Evolutionary conservation across 2,888 invertebrate species (phyloP).

Genomic region (Dasypogon diadema): DNA sequence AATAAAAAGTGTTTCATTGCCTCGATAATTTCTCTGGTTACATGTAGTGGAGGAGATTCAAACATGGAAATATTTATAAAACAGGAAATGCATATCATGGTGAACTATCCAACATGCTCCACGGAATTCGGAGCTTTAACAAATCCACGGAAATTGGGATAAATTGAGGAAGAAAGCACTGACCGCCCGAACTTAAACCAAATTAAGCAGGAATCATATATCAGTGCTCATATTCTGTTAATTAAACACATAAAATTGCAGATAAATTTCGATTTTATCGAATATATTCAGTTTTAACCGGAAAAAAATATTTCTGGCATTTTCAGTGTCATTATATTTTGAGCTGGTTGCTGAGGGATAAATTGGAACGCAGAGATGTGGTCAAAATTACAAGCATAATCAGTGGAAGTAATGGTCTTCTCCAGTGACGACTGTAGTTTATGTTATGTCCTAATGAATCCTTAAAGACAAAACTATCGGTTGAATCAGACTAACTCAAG

Average conservation of each 20-base stretch:
- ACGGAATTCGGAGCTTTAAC: not conserved
- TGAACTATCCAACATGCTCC: not conserved
- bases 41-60: not conserved
- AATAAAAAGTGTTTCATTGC: too few relatives aligned
- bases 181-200: not conserved
- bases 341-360: too few relatives aligned
- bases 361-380: too few relatives aligned
- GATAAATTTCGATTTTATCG: slow-evolving; percentile 1
- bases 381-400: too few relatives aligned
- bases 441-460: too few relatives aligned
- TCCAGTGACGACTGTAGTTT: too few relatives aligned
- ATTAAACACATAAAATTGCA: slow-evolving; percentile 1
- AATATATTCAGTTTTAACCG: not conserved
- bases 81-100: not conserved
- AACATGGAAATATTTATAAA: not conserved
- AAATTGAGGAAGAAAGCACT: not conserved
- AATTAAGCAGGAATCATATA: not conserved
- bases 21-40: not conserved
- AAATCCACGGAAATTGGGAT: not conserved
- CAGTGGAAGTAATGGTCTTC: too few relatives aligned
- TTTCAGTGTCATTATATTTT: too few relatives aligned
- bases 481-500: too few relatives aligned
- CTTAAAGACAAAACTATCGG: too few relatives aligned
- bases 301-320: too few relatives aligned
- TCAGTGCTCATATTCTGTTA: not conserved